Percentiles rank a stretch among this genome's conserved stretches.
These are phyloP conservation scores for Falco berigora DNA, from an alignment of 2,797 vertebrate genomes.

Conservation along the genomic window DNA sequence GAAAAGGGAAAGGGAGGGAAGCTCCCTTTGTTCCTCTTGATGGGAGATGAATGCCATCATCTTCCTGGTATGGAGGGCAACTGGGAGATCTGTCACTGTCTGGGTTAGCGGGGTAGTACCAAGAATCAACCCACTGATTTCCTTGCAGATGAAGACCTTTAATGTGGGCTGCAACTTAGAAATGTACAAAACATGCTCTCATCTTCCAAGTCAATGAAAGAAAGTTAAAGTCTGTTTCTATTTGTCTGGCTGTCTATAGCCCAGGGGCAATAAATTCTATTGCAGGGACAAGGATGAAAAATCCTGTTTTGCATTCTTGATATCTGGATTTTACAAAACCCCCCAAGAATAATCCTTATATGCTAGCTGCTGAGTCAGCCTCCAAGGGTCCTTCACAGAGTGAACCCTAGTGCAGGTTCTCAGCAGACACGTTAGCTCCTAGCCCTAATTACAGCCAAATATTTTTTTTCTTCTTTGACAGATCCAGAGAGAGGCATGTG, in stretches of 20 bases:
- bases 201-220: conserved; percentile 20
- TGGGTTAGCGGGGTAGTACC: not conserved
- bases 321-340: not conserved
- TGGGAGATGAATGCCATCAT: not conserved
- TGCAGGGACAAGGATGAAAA: conserved; percentile 12
- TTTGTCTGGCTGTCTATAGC: conserved; percentile 33
- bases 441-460: not conserved
- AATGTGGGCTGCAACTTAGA: conserved; percentile 8
- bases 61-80: not conserved
- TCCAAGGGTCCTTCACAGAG: not conserved
- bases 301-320: not conserved
- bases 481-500: not conserved
- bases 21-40: not conserved
- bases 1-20: conserved; percentile 1
- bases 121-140: conserved; percentile 3
- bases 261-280: not conserved
- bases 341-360: not conserved
- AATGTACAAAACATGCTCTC: not conserved
- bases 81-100: conserved; percentile 21
- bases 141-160: conserved; percentile 37
- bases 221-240: not conserved
- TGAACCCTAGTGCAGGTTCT: not conserved
- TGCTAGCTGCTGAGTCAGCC: not conserved
- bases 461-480: not conserved
- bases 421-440: not conserved